Evolutionary conservation across 2,113 vertebrate genomes (phyloP).

Genomic region (Puntigrus tetrazona): DNA sequence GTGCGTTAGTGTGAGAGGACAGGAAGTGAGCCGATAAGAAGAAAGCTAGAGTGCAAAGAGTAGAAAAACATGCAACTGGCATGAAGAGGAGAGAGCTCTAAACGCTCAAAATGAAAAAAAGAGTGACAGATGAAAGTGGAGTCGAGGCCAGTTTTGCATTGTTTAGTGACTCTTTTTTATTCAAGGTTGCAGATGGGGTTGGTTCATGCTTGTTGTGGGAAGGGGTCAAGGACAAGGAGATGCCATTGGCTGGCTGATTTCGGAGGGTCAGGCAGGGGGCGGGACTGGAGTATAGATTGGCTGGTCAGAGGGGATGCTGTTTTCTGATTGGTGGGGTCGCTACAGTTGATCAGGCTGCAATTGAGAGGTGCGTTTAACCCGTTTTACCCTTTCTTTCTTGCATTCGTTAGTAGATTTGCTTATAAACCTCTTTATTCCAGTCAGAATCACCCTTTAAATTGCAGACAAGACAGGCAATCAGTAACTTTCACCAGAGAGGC

Average conservation of each 20-base stretch:
- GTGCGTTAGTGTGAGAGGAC: slow-evolving; percentile 35
- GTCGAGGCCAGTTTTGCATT: slow-evolving; percentile 54
- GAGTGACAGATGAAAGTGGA: slow-evolving; percentile 44
- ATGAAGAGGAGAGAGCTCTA: slow-evolving; percentile 37
- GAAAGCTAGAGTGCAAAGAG: slow-evolving; percentile 58
- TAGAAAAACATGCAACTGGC: slow-evolving; percentile 71
- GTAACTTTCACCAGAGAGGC: slow-evolving; percentile 94
- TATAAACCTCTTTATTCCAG: slow-evolving; percentile 57
- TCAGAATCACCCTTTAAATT: slow-evolving; percentile 66
- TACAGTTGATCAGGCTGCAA: slow-evolving; percentile 98
- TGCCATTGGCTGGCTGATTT: slow-evolving; percentile 48
- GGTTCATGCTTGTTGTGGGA: slow-evolving; percentile 49
- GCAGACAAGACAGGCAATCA: slow-evolving; percentile 99
- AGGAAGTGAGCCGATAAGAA: slow-evolving; percentile 1
- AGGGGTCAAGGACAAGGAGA: slow-evolving; percentile 40
- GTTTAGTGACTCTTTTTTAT: slow-evolving; percentile 65
- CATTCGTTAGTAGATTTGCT: slow-evolving; percentile 59
- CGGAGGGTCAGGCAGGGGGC: slow-evolving; percentile 44
- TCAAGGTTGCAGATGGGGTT: slow-evolving; percentile 66
- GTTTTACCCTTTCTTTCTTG: slow-evolving; percentile 50
- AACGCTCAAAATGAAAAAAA: slow-evolving; percentile 32
- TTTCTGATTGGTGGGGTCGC: slow-evolving; percentile 68
- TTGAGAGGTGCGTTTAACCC: slow-evolving; percentile 87
- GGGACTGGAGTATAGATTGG: slow-evolving; percentile 41
- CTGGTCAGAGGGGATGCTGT: slow-evolving; percentile 74